Evolutionary conservation across 2,888 invertebrate species (phyloP).

Genomic region (Mystacides longicornis): DNA sequence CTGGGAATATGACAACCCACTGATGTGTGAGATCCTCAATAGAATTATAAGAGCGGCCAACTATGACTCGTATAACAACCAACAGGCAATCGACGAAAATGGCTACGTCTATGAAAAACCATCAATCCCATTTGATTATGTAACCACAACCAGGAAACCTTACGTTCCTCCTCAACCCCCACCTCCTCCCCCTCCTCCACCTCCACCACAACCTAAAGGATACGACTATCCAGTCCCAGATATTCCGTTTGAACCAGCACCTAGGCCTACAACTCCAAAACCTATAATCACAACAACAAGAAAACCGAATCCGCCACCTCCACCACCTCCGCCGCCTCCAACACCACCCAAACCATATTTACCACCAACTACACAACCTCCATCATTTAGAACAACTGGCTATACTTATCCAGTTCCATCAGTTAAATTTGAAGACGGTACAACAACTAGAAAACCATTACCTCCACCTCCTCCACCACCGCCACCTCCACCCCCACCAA

Average conservation of each 20-base stretch:
- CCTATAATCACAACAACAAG: neutral
- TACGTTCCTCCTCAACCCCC: conserved; percentile 3
- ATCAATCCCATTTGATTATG: conserved; percentile 2
- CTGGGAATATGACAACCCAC: neutral
- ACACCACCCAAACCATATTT: neutral
- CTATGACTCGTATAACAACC: neutral
- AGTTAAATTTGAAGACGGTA: neutral
- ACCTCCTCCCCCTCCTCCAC: conserved; percentile 4
- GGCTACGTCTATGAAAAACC: conserved; percentile 10
- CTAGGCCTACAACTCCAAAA: conserved; percentile 2
- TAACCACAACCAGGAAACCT: neutral
- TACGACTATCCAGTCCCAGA: neutral
- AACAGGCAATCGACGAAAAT: conserved; percentile 6
- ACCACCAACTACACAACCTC: conserved; percentile 2
- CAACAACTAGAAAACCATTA: conserved; percentile 1
- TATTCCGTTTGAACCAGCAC: neutral
- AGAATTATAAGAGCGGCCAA: conserved; percentile 6
- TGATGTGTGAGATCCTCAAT: neutral
- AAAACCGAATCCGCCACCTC: conserved; percentile 2
- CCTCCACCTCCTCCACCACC: conserved; percentile 8
- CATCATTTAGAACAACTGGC: neutral
- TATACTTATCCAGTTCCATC: neutral
- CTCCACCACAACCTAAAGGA: conserved; percentile 1
- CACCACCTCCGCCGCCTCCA: conserved; percentile 5
- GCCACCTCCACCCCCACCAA: conserved; percentile 6